These are phyloP conservation scores for Brachionus sp. DNA, from an alignment of 1,140 invertebrate species.

Conservation along the genomic window DNA sequence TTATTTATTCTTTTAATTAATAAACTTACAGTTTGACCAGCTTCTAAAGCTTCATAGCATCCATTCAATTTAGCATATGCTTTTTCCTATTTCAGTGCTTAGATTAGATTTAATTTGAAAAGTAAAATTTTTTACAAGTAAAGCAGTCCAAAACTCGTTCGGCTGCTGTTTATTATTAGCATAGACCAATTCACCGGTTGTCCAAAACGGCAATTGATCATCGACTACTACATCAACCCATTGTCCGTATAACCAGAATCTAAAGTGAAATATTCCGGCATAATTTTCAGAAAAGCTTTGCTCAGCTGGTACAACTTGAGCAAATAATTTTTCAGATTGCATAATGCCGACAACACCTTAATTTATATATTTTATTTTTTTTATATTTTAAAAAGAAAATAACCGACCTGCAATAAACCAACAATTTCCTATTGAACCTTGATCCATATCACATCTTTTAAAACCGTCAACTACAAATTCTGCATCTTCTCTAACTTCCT, in stretches of 20 bases:
- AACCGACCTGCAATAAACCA: constrained; percentile 62
- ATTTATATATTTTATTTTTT: not conserved
- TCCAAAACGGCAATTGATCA: constrained; percentile 69
- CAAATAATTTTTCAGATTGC: constrained; percentile 67
- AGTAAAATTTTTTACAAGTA: constrained; percentile 58
- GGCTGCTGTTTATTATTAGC: constrained; percentile 67
- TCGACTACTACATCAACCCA: constrained; percentile 75
- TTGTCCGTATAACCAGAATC: constrained; percentile 73
- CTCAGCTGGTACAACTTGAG: constrained; percentile 68
- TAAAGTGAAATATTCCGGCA: constrained; percentile 64
- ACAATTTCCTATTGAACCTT: constrained; percentile 67
- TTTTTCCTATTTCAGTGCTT: constrained; percentile 63
- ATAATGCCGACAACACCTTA: constrained; percentile 68
- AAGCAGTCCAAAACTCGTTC: constrained; percentile 74
- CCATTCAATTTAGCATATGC: constrained; percentile 62
- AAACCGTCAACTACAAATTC: constrained; percentile 53
- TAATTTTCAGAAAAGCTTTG: constrained; percentile 66
- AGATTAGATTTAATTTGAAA: not conserved
- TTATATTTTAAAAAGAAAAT: not conserved
- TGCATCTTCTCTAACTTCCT: constrained; percentile 52
- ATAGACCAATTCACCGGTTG: constrained; percentile 67
- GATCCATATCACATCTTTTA: constrained; percentile 65
- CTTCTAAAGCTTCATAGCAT: constrained; percentile 53
- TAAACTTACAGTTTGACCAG: constrained; percentile 51
- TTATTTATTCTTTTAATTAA: not conserved